Percentiles rank a stretch among this genome's conserved stretches.
Evolutionary conservation across 1,140 invertebrate species (phyloP).

Genomic region (Drosophila nannoptera): DNA sequence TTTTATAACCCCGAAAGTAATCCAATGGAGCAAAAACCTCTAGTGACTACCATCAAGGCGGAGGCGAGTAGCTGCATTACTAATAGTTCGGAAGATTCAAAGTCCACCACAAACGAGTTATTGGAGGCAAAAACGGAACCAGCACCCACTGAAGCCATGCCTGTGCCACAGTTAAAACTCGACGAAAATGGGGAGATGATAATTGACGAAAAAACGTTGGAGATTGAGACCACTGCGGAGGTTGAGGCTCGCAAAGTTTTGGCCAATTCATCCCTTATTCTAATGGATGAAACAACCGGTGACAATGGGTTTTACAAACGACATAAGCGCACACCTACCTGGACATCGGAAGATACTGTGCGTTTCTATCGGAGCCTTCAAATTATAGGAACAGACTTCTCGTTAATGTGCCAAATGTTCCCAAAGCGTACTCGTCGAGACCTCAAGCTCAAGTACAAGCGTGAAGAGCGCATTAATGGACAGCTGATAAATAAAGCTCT

Average conservation of each 20-base stretch:
- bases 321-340: slow-evolving; percentile 83
- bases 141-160: slow-evolving; percentile 64
- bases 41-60: slow-evolving; percentile 62
- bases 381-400: slow-evolving; percentile 93
- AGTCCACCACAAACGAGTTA: slow-evolving; percentile 49
- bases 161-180: slow-evolving; percentile 92
- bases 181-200: slow-evolving; percentile 92
- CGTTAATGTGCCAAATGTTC: slow-evolving; percentile 91
- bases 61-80: slow-evolving; percentile 30
- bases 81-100: slow-evolving; percentile 32
- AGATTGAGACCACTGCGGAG: slow-evolving; percentile 87
- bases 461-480: slow-evolving; percentile 79
- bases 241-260: slow-evolving; percentile 83
- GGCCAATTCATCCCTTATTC: slow-evolving; percentile 83
- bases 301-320: slow-evolving; percentile 84
- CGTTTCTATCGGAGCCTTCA: slow-evolving; percentile 93
- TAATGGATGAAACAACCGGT: slow-evolving; percentile 83
- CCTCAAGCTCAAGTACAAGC: slow-evolving; percentile 85
- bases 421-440: slow-evolving; percentile 87
- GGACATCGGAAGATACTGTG: slow-evolving; percentile 86
- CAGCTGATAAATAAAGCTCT: slow-evolving; percentile 79
- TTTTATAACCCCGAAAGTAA: slow-evolving; percentile 91
- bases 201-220: slow-evolving; percentile 91
- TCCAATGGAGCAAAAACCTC: slow-evolving; percentile 81
- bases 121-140: slow-evolving; percentile 39